Evolutionary conservation across 2,797 vertebrate species (phyloP), one percentile per base, ranked within the genome.

Genomic region (Argya squamiceps): DNA sequence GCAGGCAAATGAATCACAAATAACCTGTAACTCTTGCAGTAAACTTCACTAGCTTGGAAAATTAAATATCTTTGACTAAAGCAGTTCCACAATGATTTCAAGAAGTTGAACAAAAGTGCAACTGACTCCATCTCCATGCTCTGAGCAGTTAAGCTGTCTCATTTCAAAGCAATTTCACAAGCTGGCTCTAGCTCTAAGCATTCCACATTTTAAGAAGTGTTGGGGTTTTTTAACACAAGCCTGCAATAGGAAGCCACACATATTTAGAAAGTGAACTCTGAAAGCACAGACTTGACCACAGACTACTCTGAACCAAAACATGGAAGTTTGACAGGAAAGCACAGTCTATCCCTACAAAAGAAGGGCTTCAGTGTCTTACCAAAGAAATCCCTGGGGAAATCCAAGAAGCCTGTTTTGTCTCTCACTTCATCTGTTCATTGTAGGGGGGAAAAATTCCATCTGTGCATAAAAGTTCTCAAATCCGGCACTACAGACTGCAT

Each of bases 341-440:
- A 50, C 24, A 82, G 63, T 32, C 52, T 92, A 73, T 29, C 30
- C 53, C 39, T 41, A 88, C 41, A 65, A 86, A 88, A 94, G 73
- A 81, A 84, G 32, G 74, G 24, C 32, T 93, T 95, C 83, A 84
- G 50, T 18, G 5, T 87, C 77, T 89, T 89, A 84, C 47, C 58
- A 90, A 6, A 44, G 37, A 90, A 92, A 95, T 68, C 65, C 46
- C 85, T 58, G 10, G 29, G 79, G 90, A 95, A 94, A 96, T 87
- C 83, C 80, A 93, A 76, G 70, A 93, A 94, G 88, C 22, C 74
- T 79, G 90, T 96, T 89, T 79, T 90, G 92, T 96, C 95, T 97
- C 74, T 95, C 93, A 81, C 89, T 95, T 95, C 88, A 93, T 96
- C 85, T 96, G 85, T 90, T 90, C 88, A 64, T 68, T 77, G 62